Conservation (phyloP, 2,797 vertebrate species). For the Acanthurus leucopareius region DNA sequence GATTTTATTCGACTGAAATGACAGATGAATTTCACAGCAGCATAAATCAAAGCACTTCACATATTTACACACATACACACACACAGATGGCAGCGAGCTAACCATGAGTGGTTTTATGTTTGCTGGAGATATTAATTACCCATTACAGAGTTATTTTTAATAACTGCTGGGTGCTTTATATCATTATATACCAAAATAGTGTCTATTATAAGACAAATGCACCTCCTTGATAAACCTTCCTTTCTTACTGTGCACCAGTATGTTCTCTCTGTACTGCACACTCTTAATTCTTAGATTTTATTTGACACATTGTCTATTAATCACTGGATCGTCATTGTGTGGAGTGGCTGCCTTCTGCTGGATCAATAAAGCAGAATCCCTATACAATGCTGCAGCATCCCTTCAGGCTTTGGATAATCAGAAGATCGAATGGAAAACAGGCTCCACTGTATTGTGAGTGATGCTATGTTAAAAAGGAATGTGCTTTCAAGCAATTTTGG, state of each 20-base stretch:
- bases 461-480: constrained; percentile 5
- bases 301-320: constrained; percentile 33
- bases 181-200: neutral
- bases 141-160: neutral
- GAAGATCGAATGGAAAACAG: constrained; percentile 15
- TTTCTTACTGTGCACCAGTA: constrained; percentile 2
- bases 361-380: constrained; percentile 48
- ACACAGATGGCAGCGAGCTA: too few species aligned
- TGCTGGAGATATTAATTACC: neutral
- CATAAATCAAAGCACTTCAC: too few species aligned
- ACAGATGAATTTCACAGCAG: too few species aligned
- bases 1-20: too few species aligned
- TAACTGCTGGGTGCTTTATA: neutral
- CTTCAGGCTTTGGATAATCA: constrained; percentile 35
- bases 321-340: constrained; percentile 21
- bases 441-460: constrained; percentile 8
- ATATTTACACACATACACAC: neutral
- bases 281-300: neutral
- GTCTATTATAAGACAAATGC: too few species aligned
- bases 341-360: constrained; percentile 24
- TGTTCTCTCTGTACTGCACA: neutral
- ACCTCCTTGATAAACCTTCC: neutral
- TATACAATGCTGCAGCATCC: constrained; percentile 23
- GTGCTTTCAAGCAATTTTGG: neutral
- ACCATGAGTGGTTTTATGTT: too few species aligned